Percentiles rank a stretch among this genome's conserved stretches.
Evolutionary conservation across 2,888 invertebrate species (phyloP).

Genomic region (Synanthedon myopaeformis): DNA sequence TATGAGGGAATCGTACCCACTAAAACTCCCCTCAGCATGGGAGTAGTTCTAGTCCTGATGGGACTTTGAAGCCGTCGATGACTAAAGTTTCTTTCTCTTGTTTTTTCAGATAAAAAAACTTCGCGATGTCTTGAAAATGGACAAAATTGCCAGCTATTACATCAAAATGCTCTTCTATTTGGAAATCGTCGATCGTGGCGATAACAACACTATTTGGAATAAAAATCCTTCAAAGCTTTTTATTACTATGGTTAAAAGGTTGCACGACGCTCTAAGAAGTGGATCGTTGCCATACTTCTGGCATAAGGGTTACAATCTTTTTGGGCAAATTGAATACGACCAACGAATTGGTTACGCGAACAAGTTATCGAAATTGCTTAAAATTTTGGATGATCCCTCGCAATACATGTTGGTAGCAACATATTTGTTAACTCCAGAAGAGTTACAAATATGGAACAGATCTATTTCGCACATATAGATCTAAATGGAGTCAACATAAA

Average conservation of each 20-base stretch:
- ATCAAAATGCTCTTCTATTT: slow-evolving; percentile 67
- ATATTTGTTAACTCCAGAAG: slow-evolving; percentile 24
- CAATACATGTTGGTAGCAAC: slow-evolving; percentile 34
- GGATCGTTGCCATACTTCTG: slow-evolving; percentile 56
- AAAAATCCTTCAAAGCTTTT: slow-evolving; percentile 29
- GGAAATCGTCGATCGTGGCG: slow-evolving; percentile 24
- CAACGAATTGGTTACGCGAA: slow-evolving; percentile 23
- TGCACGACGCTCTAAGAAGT: slow-evolving; percentile 29
- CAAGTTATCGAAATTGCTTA: slow-evolving; percentile 26
- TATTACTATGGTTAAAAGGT: slow-evolving; percentile 46
- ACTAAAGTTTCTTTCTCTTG: too few relatives aligned
- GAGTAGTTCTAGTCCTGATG: too few relatives aligned
- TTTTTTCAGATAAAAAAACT: slow-evolving; percentile 57
- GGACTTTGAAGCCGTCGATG: too few relatives aligned
- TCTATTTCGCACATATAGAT: too few relatives aligned
- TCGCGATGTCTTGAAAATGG: slow-evolving; percentile 50
- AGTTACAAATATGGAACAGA: too few relatives aligned
- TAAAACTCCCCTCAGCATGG: too few relatives aligned
- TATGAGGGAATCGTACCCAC: too few relatives aligned
- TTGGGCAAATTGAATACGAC: slow-evolving; percentile 22
- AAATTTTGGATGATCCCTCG: slow-evolving; percentile 19
- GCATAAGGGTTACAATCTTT: slow-evolving; percentile 53
- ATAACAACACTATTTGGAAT: slow-evolving; percentile 29
- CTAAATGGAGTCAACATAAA: too few relatives aligned
- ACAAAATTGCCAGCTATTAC: slow-evolving; percentile 66